Conservation (phyloP, 1,140 invertebrate species). For the Nasonia longicornis region DNA sequence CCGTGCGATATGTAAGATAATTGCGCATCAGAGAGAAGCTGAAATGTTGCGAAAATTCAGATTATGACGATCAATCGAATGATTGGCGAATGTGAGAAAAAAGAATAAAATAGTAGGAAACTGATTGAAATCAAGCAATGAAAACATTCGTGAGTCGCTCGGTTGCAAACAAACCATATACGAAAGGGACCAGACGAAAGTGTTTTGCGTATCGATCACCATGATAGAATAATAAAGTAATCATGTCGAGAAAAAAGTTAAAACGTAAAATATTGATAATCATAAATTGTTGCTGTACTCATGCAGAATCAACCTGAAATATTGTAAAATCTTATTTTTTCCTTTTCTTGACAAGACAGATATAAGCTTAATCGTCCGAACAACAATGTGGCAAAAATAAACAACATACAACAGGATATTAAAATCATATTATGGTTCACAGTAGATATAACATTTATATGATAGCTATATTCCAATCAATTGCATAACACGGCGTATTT, state of each 20-base stretch:
- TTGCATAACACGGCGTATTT: background rate
- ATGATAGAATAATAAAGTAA: conserved; percentile 11
- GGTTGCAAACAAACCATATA: conserved; percentile 45
- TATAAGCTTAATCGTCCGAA: background rate
- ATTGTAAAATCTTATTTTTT: conserved; percentile 6
- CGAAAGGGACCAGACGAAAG: conserved; percentile 60
- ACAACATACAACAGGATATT: background rate
- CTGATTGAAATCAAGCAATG: background rate
- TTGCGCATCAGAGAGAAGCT: background rate
- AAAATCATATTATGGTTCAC: background rate
- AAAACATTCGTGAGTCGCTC: background rate
- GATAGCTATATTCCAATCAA: conserved; percentile 8
- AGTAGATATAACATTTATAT: conserved; percentile 6
- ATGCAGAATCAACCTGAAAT: background rate
- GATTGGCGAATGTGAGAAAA: background rate
- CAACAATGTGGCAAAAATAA: background rate
- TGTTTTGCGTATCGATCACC: conserved; percentile 48
- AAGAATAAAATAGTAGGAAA: conserved; percentile 12
- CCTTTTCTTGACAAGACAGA: conserved; percentile 3
- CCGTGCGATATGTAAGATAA: too few species aligned
- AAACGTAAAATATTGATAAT: conserved; percentile 25
- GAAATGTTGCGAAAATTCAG: background rate
- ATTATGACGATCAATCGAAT: background rate
- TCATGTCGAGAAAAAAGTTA: background rate
- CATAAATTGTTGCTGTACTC: background rate